Conservation (phyloP, 2,797 vertebrate species). For the Linurgus olivaceus region DNA sequence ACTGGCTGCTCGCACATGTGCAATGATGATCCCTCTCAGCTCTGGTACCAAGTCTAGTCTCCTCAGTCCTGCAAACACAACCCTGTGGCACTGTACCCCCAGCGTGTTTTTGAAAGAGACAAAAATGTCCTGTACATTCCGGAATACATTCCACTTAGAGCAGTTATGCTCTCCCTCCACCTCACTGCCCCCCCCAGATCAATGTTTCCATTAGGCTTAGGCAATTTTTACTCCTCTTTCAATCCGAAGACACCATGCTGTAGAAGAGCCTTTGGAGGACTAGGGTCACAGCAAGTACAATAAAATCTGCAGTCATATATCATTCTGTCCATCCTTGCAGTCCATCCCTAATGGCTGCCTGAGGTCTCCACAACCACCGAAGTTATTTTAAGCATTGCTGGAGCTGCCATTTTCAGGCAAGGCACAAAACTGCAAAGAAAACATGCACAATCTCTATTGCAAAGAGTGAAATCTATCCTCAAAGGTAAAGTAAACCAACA, state of each 20-base stretch:
- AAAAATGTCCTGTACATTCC: not conserved
- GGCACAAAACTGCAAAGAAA: not conserved
- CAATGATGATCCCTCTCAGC: not conserved
- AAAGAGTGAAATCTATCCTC: not conserved
- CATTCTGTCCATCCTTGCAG: not conserved
- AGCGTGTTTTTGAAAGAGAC: not conserved
- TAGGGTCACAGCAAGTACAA: not conserved
- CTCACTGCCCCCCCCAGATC: not conserved
- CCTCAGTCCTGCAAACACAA: not conserved
- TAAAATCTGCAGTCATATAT: not conserved
- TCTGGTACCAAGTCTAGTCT: not conserved
- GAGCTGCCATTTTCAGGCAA: not conserved
- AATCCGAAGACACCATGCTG: not conserved
- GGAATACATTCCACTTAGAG: not conserved
- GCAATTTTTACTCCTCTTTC: not conserved
- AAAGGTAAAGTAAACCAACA: not conserved
- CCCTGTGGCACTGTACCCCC: not conserved
- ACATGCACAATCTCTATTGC: not conserved
- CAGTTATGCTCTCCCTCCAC: not conserved
- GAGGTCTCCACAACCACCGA: not conserved
- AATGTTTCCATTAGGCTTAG: not conserved
- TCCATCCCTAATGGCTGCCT: not conserved
- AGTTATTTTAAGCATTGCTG: not conserved
- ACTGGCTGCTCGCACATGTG: not conserved
- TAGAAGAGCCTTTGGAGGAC: not conserved